Evolutionary conservation across 2,888 invertebrate species (phyloP).

Genomic region (Dendrolimus pini): DNA sequence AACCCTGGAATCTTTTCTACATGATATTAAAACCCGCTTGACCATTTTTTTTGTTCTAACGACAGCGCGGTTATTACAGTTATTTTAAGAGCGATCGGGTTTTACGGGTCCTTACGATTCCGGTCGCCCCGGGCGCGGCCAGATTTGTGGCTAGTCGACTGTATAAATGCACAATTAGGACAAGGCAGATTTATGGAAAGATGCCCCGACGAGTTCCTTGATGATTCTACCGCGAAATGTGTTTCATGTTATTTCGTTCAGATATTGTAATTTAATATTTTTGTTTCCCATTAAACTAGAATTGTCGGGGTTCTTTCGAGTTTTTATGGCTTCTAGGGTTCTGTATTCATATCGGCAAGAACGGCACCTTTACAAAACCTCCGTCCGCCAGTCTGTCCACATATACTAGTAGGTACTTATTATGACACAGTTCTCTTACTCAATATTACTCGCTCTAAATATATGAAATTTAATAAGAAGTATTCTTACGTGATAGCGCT

Average conservation of each 20-base stretch:
- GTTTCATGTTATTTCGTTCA: neutral
- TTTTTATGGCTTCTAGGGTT: too few species aligned
- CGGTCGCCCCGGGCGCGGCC: slow-evolving; percentile 12
- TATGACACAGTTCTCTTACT: too few species aligned
- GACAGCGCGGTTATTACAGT: slow-evolving; percentile 42
- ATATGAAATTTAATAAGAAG: too few species aligned
- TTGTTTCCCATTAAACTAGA: too few species aligned
- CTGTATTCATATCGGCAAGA: too few species aligned
- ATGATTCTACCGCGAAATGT: neutral
- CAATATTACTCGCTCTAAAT: too few species aligned
- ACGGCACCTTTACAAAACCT: too few species aligned
- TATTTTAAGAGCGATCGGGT: slow-evolving; percentile 39
- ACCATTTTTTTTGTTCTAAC: slow-evolving; percentile 36
- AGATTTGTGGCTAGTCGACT: neutral
- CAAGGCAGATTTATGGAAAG: neutral
- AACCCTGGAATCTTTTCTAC: neutral
- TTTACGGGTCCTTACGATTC: slow-evolving; percentile 38
- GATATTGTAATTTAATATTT: too few species aligned
- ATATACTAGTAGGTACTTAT: too few species aligned
- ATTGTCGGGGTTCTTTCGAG: too few species aligned
- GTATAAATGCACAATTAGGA: neutral
- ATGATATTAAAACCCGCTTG: neutral
- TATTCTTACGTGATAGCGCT: too few species aligned
- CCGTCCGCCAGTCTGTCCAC: too few species aligned
- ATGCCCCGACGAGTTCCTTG: neutral